Percentiles rank a stretch among this genome's conserved stretches.
Conservation (phyloP, 2,888 invertebrate species). For the Sesia bembeciformis region DNA sequence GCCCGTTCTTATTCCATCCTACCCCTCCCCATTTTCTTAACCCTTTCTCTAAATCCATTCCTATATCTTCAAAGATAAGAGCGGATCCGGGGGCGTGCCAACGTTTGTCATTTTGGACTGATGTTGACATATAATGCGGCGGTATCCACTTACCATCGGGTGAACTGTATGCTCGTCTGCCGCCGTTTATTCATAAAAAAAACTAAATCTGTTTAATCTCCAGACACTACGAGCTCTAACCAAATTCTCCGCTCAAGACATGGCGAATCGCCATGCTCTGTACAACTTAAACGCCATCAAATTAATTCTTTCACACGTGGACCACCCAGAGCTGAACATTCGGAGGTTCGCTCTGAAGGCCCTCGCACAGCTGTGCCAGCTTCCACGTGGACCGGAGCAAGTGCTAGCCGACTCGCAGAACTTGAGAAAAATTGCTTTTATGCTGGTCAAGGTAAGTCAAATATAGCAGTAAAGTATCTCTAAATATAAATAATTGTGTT, state of each 20-base stretch:
- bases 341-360: slow-evolving; percentile 68
- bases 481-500: too few relatives aligned
- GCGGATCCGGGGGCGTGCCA: too few relatives aligned
- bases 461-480: neutral
- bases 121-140: too few relatives aligned
- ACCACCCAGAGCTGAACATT: slow-evolving; percentile 50
- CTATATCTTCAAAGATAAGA: too few relatives aligned
- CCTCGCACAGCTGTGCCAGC: slow-evolving; percentile 62
- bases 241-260: slow-evolving; percentile 57
- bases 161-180: too few relatives aligned
- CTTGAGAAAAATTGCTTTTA: slow-evolving; percentile 48
- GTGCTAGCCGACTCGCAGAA: slow-evolving; percentile 47
- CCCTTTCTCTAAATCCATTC: too few relatives aligned
- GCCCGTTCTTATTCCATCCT: too few relatives aligned
- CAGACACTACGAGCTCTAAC: slow-evolving; percentile 63
- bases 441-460: slow-evolving; percentile 44
- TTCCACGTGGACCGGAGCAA: slow-evolving; percentile 58
- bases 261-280: slow-evolving; percentile 42
- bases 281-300: slow-evolving; percentile 42
- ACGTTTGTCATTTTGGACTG: too few relatives aligned
- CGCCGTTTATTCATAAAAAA: too few relatives aligned
- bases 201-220: neutral
- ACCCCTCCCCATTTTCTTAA: too few relatives aligned
- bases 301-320: slow-evolving; percentile 47
- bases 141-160: too few relatives aligned